Conservation (phyloP, 2,888 invertebrate species). For the Gastrophysa polygoni region DNA sequence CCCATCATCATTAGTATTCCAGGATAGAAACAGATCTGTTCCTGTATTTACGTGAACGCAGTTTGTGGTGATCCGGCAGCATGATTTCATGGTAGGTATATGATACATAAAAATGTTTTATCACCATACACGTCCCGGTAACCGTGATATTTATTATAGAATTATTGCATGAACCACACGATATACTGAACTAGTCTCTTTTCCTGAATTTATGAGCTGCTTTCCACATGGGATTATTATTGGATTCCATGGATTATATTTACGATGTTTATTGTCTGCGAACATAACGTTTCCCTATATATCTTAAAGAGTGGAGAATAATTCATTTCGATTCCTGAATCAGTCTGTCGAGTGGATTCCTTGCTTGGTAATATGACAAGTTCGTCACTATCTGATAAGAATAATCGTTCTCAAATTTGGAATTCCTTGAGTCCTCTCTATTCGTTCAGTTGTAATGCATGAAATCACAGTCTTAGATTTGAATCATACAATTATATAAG, state of each 20-base stretch:
- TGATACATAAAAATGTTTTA: slow-evolving; percentile 10
- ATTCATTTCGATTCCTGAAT: too few species aligned
- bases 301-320: too few species aligned
- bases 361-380: too few species aligned
- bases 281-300: not conserved
- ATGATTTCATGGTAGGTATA: too few species aligned
- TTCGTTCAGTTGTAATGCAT: too few species aligned
- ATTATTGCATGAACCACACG: slow-evolving; percentile 12
- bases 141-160: slow-evolving; percentile 13
- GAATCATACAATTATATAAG: too few species aligned
- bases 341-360: too few species aligned
- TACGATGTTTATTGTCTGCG: not conserved
- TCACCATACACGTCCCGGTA: slow-evolving; percentile 4
- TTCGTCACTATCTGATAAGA: too few species aligned
- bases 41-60: not conserved
- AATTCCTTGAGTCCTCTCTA: too few species aligned
- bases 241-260: not conserved
- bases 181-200: slow-evolving; percentile 4
- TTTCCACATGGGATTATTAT: not conserved
- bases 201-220: slow-evolving; percentile 7
- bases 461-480: too few species aligned
- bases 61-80: not conserved
- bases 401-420: too few species aligned
- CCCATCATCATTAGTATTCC: too few species aligned
- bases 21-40: not conserved